These are phyloP conservation scores for Limnephilus rhombicus DNA, from an alignment of 2,888 invertebrate genomes.

Conservation along the genomic window DNA sequence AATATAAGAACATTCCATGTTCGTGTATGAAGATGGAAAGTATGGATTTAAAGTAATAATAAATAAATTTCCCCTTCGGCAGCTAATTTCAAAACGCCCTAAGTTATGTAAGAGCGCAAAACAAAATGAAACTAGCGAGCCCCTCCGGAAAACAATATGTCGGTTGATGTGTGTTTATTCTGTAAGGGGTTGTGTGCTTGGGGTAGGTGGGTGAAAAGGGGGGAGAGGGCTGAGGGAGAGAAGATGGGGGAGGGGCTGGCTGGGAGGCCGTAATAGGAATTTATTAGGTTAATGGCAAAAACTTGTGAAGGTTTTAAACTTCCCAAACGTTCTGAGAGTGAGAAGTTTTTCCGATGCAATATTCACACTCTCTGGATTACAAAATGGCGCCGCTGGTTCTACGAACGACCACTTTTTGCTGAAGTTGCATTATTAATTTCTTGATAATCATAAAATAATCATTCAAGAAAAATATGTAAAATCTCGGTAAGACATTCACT, in stretches of 20 bases:
- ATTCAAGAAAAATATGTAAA: too few species aligned
- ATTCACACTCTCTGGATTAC: conserved; percentile 36
- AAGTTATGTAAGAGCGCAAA: conserved; percentile 22
- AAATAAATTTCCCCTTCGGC: not conserved
- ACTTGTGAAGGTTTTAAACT: conserved; percentile 59
- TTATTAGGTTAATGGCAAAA: conserved; percentile 60
- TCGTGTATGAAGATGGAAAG: not conserved
- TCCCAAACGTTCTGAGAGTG: conserved; percentile 42
- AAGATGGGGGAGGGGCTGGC: not conserved
- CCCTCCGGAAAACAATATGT: conserved; percentile 25
- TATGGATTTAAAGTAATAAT: not conserved
- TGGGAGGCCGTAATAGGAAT: conserved; percentile 51
- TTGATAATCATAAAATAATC: too few species aligned
- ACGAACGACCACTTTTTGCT: not conserved
- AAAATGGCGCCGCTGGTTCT: conserved; percentile 27
- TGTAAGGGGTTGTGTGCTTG: conserved; percentile 5
- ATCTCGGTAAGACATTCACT: not conserved
- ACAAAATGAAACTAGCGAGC: conserved; percentile 5
- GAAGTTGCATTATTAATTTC: not conserved
- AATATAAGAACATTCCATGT: not conserved
- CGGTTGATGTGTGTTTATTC: conserved; percentile 21
- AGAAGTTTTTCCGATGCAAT: conserved; percentile 49
- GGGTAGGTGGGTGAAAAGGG: not conserved
- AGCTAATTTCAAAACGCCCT: not conserved
- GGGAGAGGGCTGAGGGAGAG: not conserved